Base-by-base conservation (phyloP, 1,140 invertebrate species). In the Ganaspis sp. region DNA sequence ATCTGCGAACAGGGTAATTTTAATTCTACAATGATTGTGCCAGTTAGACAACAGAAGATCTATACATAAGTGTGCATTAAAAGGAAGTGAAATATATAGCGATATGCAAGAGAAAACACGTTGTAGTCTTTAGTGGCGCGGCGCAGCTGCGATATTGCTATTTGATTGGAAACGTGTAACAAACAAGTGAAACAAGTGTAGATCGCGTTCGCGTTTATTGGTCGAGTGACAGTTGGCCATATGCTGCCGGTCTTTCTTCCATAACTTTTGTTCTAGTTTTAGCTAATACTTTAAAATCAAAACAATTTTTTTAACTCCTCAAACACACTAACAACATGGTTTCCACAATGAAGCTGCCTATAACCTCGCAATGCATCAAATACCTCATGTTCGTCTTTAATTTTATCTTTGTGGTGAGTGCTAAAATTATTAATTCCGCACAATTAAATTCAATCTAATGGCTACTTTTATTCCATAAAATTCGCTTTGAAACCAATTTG, bases 321-420 rank as follows among this genome's bases (percentile, higher is more conserved):
- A 70, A 21, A 73, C 70, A 69, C 21, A 69, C 72, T 17, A 21
- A 9, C 70, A 76, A 64, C 9, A 89, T 87, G 85, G 80, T 86
- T n/a, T 75, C 78, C 42, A 69, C 54, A 26, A 80, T 89, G 72
- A 85, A 84, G 26, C 75, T 93, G 49, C 89, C 92, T 40, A 81
- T 88, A 71, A 90, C 91, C 78, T 91, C 92, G 5, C 89, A 90
- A 86, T 92, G 90, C 73, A 87, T 95, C 72, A 95, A 94, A 87
- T 94, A 93, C 85, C 89, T 94, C 70, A 90, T 95, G 74, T 94
- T 94, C 86, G 85, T 91, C 69, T 94, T 95, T 87, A 95, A 95
- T 86, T 90, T 95, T 69, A 78, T 94, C 26, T 95, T 95, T 88
- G 92, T 94, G 90, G 94, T 95, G 88, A 94, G 92, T 93, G 78